Evolutionary conservation across 2,888 invertebrate genomes (phyloP).

Genomic region (Antheraea assamensis): DNA sequence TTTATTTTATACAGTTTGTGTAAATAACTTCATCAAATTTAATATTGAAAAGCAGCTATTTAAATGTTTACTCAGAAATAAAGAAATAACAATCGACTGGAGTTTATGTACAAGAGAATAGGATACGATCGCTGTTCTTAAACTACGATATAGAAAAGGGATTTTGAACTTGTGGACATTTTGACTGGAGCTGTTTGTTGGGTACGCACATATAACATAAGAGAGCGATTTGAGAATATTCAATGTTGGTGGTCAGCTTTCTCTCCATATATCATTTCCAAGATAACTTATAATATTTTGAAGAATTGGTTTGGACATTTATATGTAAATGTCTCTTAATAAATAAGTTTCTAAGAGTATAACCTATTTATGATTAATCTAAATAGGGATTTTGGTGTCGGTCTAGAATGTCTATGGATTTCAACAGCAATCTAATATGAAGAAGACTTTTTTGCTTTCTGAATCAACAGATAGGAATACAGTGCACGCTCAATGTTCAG

Average conservation of each 20-base stretch:
- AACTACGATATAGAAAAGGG: constrained; percentile 14
- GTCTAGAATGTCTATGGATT: no score
- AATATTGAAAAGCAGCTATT: background rate
- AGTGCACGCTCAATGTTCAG: no score
- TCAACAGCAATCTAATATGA: no score
- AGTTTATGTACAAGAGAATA: background rate
- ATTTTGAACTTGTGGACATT: constrained; percentile 13
- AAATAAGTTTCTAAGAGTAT: no score
- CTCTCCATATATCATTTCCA: background rate
- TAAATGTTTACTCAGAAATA: background rate
- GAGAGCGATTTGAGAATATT: constrained; percentile 1
- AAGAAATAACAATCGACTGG: background rate
- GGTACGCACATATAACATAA: background rate
- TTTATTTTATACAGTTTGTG: background rate
- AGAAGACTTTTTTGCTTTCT: no score
- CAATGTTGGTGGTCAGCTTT: background rate
- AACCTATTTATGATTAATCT: no score
- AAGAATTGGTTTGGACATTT: no score
- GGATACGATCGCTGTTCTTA: background rate
- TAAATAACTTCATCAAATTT: background rate
- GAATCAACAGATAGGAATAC: no score
- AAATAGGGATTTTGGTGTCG: no score
- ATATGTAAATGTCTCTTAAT: no score
- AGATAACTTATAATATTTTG: no score
- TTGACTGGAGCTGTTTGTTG: background rate